Conservation (phyloP, 2,797 vertebrate genomes). For the Catharus ustulatus region DNA sequence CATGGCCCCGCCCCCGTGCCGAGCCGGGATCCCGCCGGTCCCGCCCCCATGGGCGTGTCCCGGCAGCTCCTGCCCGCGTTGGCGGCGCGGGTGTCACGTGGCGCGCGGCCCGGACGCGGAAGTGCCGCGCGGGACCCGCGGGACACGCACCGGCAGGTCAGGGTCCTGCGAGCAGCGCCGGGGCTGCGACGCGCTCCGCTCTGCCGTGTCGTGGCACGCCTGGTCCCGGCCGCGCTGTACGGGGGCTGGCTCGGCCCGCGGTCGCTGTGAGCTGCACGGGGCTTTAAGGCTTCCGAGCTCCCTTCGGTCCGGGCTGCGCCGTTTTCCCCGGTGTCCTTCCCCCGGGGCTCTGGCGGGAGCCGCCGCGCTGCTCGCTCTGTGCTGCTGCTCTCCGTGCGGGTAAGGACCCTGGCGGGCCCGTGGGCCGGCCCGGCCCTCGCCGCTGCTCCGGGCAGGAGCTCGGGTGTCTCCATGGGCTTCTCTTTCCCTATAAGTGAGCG, state of each 20-base stretch:
- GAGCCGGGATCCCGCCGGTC: no score
- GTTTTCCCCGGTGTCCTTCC: neutral
- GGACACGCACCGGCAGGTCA: accelerated
- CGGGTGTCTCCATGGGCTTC: neutral
- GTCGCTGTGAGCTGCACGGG: neutral
- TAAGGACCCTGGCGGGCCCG: neutral
- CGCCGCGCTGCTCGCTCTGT: neutral
- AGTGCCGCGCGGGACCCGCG: neutral
- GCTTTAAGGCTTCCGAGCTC: neutral
- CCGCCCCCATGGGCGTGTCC: neutral
- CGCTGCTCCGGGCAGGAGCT: neutral
- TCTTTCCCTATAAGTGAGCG: neutral
- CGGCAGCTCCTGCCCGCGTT: neutral
- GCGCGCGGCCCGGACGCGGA: constrained; percentile 17
- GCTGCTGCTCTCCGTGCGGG: neutral
- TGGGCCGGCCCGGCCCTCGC: no score
- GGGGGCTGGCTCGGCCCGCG: no score
- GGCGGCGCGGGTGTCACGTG: neutral
- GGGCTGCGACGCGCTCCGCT: neutral
- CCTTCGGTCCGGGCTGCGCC: neutral
- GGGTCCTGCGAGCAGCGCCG: neutral
- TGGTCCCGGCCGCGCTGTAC: neutral
- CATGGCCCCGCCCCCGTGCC: neutral
- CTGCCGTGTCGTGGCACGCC: no score
- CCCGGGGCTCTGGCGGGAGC: neutral